Evolutionary conservation across 2,797 vertebrate species (phyloP).

Genomic region (Silurus lanzhouensis): DNA sequence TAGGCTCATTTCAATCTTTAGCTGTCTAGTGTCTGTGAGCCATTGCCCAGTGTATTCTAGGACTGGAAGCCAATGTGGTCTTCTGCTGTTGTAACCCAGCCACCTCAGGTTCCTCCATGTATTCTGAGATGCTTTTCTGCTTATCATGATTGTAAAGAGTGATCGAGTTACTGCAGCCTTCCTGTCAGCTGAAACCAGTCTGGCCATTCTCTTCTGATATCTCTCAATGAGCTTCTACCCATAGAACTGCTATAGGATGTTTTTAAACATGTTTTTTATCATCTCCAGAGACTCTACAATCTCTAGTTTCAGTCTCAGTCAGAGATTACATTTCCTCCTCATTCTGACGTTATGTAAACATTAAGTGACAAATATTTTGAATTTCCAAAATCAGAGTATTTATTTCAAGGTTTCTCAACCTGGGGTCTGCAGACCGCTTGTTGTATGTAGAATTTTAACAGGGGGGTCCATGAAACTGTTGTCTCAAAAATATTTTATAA

Average conservation of each 20-base stretch:
- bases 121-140: slow-evolving; percentile 1
- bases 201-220: slow-evolving; percentile 5
- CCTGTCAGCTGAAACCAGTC: background rate
- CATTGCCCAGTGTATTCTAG: background rate
- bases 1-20: background rate
- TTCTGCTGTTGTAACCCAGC: background rate
- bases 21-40: background rate
- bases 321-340: background rate
- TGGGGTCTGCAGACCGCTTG: background rate
- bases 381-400: background rate
- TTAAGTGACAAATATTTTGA: background rate
- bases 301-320: background rate
- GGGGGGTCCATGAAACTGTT: background rate
- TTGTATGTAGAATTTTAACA: background rate
- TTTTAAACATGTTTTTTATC: background rate
- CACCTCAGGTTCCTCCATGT: background rate
- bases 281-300: background rate
- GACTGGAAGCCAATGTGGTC: background rate
- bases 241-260: background rate
- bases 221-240: background rate
- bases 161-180: background rate
- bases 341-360: background rate
- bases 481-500: background rate
- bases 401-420: background rate
- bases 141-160: background rate